phyloP scores from a whole-genome alignment of 2,113 vertebrate genomes.

The Neopipo cinnamomea region DNA sequence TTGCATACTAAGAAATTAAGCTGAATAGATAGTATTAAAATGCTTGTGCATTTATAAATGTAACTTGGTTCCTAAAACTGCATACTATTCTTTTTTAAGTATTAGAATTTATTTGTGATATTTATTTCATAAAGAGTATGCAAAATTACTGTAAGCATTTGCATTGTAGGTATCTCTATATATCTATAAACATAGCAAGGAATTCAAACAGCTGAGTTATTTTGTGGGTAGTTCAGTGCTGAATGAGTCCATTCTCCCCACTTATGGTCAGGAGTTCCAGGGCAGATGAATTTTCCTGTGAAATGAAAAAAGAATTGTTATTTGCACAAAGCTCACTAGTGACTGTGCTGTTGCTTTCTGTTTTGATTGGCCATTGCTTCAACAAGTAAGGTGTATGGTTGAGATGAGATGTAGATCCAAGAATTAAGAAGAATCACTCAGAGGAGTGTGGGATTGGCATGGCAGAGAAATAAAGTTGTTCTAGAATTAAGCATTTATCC shows the following conservation, averaged over 20 bases:
- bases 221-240: background rate
- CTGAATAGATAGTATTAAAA: background rate
- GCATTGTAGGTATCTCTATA: background rate
- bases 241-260: background rate
- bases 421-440: background rate
- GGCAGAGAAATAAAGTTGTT: background rate
- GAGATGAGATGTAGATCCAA: background rate
- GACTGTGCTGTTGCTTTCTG: background rate
- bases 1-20: conserved; percentile 24
- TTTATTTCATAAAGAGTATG: background rate
- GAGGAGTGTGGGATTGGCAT: background rate
- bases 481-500: background rate
- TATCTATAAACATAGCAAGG: background rate
- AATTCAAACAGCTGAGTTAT: background rate
- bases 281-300: background rate
- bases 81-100: background rate
- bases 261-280: background rate
- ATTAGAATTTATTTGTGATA: conserved; percentile 11
- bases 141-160: background rate
- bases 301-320: background rate
- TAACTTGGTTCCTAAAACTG: background rate
- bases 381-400: background rate
- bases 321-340: background rate
- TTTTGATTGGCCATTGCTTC: background rate
- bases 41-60: conserved; percentile 24